Evolutionary conservation across 2,797 vertebrate genomes (phyloP).

Genomic region (Pteronotus mesoamericanus): DNA sequence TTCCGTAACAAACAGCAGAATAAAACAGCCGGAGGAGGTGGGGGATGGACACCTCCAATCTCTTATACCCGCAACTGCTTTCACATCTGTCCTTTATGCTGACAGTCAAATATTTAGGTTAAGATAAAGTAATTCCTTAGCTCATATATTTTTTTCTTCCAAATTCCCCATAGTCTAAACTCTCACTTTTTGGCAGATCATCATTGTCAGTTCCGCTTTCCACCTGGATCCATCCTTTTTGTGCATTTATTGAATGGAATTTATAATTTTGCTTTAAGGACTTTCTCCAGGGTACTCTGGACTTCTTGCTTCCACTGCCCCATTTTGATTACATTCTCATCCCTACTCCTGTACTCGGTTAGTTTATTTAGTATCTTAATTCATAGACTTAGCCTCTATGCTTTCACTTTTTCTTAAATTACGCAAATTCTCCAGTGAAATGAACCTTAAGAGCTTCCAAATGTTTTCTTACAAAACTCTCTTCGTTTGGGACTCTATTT

Average conservation of each 20-base stretch:
- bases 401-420: not conserved
- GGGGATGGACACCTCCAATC: not conserved
- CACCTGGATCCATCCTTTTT: not conserved
- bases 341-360: not conserved
- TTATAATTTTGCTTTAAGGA: not conserved
- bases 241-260: not conserved
- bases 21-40: not conserved
- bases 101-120: not conserved
- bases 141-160: not conserved
- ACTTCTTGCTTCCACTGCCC: not conserved
- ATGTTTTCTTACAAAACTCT: not conserved
- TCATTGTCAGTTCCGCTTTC: not conserved
- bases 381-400: not conserved
- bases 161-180: not conserved
- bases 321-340: not conserved
- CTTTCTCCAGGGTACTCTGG: not conserved
- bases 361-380: not conserved
- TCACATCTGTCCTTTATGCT: not conserved
- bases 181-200: not conserved
- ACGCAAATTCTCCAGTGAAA: not conserved
- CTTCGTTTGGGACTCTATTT: not conserved
- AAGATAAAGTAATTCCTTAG: not conserved
- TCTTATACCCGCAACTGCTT: not conserved
- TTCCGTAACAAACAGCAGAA: not conserved
- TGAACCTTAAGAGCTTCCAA: not conserved